A percentile compares a stretch with the other conserved stretches of the same genome.
phyloP scores from a whole-genome alignment of 30 jellyfish, hydroid and myxozoan species.

The Pseudorhiza aurosa region DNA sequence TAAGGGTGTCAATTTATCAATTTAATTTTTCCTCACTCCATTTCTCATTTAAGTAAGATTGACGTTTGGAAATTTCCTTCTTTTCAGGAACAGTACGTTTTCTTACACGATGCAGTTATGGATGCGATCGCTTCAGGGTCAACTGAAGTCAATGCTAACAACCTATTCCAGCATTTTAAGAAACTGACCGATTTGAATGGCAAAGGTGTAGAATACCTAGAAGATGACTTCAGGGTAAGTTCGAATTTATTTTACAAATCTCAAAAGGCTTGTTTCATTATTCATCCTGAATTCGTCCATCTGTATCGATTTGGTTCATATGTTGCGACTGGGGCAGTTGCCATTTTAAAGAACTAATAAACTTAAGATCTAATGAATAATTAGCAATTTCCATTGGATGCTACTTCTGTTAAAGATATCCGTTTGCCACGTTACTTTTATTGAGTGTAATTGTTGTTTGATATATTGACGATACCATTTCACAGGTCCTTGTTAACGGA shows the following conservation, averaged over 20 bases:
- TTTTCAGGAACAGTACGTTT: conserved; percentile 81
- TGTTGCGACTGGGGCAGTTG: no score
- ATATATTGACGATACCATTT: neutral
- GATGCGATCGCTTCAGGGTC: conserved; percentile 91
- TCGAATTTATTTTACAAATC: no score
- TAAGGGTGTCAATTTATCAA: neutral
- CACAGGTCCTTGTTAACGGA: conserved; percentile 37
- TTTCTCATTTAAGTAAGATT: neutral
- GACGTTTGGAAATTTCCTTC: neutral
- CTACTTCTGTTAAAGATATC: no score
- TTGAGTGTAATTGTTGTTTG: neutral
- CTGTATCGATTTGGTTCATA: no score
- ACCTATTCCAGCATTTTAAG: conserved; percentile 62
- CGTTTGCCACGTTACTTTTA: no score
- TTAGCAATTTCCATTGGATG: no score
- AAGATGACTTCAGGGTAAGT: conserved; percentile 74
- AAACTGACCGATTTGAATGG: conserved; percentile 55
- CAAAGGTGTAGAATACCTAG: conserved; percentile 63
- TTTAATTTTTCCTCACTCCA: neutral
- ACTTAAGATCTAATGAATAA: no score
- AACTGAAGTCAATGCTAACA: conserved; percentile 78
- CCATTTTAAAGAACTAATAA: no score
- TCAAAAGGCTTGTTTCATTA: no score
- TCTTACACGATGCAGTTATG: conserved; percentile 83
- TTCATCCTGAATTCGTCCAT: no score